Conservation (phyloP, 2,888 invertebrate genomes). For the Drosophila nr. fundita region DNA sequence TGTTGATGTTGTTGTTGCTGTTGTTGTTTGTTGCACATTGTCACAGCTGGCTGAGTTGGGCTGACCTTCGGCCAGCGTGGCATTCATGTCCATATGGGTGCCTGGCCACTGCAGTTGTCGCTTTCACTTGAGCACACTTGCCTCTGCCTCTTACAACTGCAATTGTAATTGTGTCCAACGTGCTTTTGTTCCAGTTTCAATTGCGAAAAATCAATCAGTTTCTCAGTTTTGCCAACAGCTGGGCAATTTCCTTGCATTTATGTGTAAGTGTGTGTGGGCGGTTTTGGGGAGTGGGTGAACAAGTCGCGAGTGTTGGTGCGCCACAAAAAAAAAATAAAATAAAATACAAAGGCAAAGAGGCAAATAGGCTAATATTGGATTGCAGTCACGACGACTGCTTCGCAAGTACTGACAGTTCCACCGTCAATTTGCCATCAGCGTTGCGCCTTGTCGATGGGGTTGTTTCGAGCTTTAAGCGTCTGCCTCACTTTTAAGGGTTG, state of each 20-base stretch:
- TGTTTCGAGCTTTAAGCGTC: conserved; percentile 33
- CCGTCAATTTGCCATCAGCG: background rate
- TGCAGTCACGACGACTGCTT: conserved; percentile 45
- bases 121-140: conserved; percentile 1
- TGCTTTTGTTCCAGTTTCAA: conserved; percentile 6
- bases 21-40: conserved; percentile 22
- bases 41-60: conserved; percentile 38
- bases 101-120: conserved; percentile 8
- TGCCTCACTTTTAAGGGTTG: conserved; percentile 30
- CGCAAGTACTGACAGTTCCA: conserved; percentile 50
- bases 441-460: conserved; percentile 25
- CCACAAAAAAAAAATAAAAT: conserved; percentile 10
- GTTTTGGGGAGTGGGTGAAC: conserved; percentile 15
- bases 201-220: conserved; percentile 70
- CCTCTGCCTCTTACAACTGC: background rate
- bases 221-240: conserved; percentile 62
- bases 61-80: conserved; percentile 51
- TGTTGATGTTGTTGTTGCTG: conserved; percentile 3
- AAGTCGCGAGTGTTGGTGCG: conserved; percentile 6
- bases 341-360: background rate
- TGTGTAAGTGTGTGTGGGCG: conserved; percentile 7
- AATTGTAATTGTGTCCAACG: background rate
- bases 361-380: background rate
- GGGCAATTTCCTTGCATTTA: conserved; percentile 47
- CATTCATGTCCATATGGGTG: conserved; percentile 40